Evolutionary conservation across 2,888 invertebrate genomes (phyloP).

Genomic region (Tetrapedia diversipes): DNA sequence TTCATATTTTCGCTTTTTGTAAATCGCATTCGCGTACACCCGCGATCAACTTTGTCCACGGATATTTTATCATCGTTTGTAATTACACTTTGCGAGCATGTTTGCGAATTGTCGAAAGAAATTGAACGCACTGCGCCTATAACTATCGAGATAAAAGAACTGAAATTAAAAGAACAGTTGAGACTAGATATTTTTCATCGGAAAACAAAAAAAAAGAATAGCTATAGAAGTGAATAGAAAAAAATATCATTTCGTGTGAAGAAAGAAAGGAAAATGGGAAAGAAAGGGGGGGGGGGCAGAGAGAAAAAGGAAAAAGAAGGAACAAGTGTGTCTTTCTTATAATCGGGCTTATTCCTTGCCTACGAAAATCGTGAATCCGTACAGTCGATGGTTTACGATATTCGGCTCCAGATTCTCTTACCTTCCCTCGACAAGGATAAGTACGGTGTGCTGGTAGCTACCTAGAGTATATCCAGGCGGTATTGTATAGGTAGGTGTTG

Average conservation of each 20-base stretch:
- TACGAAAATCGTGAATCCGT: not conserved
- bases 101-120: too few relatives aligned
- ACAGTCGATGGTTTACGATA: not conserved
- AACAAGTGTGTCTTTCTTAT: not conserved
- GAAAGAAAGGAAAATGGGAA: not conserved
- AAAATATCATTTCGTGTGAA: not conserved
- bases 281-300: too few relatives aligned
- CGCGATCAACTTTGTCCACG: not conserved
- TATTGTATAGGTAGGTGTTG: constrained; percentile 23
- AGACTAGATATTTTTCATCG: too few relatives aligned
- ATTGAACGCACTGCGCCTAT: too few relatives aligned
- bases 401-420: too few relatives aligned
- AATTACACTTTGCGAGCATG: not conserved
- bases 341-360: not conserved
- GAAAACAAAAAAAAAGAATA: not conserved
- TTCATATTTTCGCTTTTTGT: constrained; percentile 7
- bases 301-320: not conserved
- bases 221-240: too few relatives aligned
- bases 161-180: too few relatives aligned
- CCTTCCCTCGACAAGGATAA: not conserved
- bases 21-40: not conserved
- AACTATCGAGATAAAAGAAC: too few relatives aligned
- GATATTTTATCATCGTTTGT: too few relatives aligned
- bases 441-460: not conserved
- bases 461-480: not conserved